Percentiles rank a stretch among this genome's conserved stretches.
These are phyloP conservation scores for Onthophagus sagittarius DNA, from an alignment of 2,888 invertebrate genomes.

Conservation along the genomic window DNA sequence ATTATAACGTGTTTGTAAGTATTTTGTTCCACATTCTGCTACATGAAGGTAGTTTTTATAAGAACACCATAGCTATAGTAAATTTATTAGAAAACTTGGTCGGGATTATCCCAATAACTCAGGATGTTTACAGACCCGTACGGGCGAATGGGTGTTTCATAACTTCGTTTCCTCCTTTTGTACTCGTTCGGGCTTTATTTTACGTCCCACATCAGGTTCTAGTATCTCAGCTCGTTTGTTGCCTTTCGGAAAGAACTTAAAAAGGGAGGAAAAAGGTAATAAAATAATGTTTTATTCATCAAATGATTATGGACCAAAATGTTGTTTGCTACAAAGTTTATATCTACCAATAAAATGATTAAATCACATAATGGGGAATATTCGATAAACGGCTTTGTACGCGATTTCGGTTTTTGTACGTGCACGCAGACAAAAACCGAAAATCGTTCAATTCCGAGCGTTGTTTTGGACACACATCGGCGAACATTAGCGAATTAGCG, in stretches of 20 bases:
- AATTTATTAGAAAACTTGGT: constrained; percentile 30
- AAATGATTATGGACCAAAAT: neutral
- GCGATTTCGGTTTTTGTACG: neutral
- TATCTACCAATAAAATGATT: neutral
- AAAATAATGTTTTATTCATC: neutral
- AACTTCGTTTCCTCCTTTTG: constrained; percentile 26
- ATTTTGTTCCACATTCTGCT: neutral
- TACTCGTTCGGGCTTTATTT: constrained; percentile 30
- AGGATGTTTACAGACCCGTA: constrained; percentile 30
- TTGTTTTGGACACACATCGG: neutral
- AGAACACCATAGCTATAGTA: constrained; percentile 14
- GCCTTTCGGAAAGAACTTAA: constrained; percentile 24
- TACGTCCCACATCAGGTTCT: constrained; percentile 31
- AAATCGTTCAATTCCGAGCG: neutral
- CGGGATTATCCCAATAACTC: constrained; percentile 33
- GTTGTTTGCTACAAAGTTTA: neutral
- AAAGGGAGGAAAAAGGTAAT: neutral
- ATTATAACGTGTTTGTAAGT: neutral
- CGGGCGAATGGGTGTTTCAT: constrained; percentile 22
- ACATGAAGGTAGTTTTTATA: neutral
- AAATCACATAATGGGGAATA: neutral
- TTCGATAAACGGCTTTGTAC: neutral
- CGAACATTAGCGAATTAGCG: neutral
- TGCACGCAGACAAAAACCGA: neutral
- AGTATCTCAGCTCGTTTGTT: constrained; percentile 33